These are phyloP conservation scores for Brachionus rotundiformis DNA, from an alignment of 1,140 invertebrate genomes.

Conservation along the genomic window DNA sequence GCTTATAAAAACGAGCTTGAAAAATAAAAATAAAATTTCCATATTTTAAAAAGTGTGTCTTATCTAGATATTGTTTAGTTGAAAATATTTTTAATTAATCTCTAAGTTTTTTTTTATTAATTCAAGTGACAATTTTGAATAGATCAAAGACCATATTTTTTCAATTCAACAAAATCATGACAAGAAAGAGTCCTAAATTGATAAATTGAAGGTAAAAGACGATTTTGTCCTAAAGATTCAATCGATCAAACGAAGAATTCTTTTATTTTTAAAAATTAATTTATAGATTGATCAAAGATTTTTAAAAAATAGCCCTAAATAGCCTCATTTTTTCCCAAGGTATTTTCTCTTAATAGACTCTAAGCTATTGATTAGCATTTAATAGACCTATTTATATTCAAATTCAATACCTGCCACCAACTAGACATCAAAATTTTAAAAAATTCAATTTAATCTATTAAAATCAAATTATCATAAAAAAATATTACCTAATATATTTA, in stretches of 20 bases:
- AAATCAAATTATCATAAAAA: no score
- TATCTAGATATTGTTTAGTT: constrained; percentile 5
- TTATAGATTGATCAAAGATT: constrained; percentile 30
- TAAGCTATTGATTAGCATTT: neutral
- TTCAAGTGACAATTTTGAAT: constrained; percentile 30
- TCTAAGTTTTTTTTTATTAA: constrained; percentile 29
- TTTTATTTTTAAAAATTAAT: constrained; percentile 31
- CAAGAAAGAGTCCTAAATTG: constrained; percentile 11
- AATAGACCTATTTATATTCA: neutral
- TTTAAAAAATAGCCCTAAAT: constrained; percentile 10
- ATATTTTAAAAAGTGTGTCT: neutral
- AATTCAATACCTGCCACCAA: neutral
- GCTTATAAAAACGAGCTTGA: neutral
- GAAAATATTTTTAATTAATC: constrained; percentile 35
- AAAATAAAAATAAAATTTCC: constrained; percentile 2
- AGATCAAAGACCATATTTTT: constrained; percentile 26
- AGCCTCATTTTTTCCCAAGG: neutral
- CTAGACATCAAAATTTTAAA: no score
- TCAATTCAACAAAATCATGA: constrained; percentile 28
- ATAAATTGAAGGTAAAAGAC: constrained; percentile 31
- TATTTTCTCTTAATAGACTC: neutral
- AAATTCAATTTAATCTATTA: no score
- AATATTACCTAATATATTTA: no score
- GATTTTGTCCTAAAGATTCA: neutral
- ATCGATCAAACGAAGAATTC: constrained; percentile 20